These are phyloP conservation scores for Sebastes steindachneri DNA, from an alignment of 2,797 vertebrate species.

Conservation along the genomic window DNA sequence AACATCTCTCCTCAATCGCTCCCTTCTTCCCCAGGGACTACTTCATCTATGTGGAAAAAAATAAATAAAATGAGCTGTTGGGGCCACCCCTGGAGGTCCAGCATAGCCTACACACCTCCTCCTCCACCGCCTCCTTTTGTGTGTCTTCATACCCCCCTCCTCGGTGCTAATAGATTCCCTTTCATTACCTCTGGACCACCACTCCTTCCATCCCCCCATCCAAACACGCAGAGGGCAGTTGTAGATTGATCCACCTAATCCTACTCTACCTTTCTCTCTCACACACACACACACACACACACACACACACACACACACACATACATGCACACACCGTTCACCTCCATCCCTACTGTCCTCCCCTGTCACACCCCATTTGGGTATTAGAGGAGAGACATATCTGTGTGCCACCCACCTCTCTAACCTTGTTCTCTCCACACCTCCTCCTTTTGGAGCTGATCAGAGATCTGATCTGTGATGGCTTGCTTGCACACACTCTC, in stretches of 20 bases:
- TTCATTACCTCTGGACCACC: slow-evolving; percentile 62
- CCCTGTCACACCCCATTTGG: slow-evolving; percentile 48
- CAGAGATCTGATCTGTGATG: slow-evolving; percentile 78
- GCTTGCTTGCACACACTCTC: slow-evolving; percentile 53
- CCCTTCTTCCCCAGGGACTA: slow-evolving; percentile 36
- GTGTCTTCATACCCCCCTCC: slow-evolving; percentile 30
- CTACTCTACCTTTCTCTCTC: slow-evolving; percentile 42
- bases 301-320: not conserved
- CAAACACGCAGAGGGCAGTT: slow-evolving; percentile 55
- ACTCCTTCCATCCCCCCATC: slow-evolving; percentile 65
- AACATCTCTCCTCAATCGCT: slow-evolving; percentile 40
- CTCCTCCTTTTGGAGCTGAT: slow-evolving; percentile 67
- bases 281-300: not conserved
- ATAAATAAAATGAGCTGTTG: slow-evolving; percentile 48
- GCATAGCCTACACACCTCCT: slow-evolving; percentile 28
- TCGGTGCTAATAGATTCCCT: slow-evolving; percentile 59
- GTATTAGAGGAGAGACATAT: slow-evolving; percentile 37
- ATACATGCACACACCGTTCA: not conserved
- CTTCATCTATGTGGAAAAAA: slow-evolving; percentile 37
- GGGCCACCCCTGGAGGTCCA: slow-evolving; percentile 61
- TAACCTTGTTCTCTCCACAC: slow-evolving; percentile 57
- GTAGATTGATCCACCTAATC: slow-evolving; percentile 65
- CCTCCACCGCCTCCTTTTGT: slow-evolving; percentile 58
- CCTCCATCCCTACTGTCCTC: slow-evolving; percentile 28
- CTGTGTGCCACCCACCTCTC: slow-evolving; percentile 53